These are phyloP conservation scores for Zhuqinia jingwanae DNA, from an alignment of 2,888 invertebrate species.

Conservation along the genomic window DNA sequence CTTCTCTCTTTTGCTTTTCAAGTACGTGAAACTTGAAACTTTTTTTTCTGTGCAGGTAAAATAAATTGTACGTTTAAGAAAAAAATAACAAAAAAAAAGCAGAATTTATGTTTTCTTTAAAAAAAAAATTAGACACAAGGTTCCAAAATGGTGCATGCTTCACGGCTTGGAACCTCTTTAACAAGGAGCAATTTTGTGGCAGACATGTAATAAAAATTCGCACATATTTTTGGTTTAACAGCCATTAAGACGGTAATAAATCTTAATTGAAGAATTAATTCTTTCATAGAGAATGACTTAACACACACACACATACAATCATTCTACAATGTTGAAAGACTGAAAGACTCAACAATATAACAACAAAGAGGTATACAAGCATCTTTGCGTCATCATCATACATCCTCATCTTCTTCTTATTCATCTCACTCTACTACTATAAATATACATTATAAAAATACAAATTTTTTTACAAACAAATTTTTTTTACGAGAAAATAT, in stretches of 20 bases:
- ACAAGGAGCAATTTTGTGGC: slow-evolving; percentile 47
- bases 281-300: slow-evolving; percentile 46
- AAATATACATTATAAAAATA: neutral
- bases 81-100: too few species aligned
- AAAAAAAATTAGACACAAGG: too few species aligned
- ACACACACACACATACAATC: slow-evolving; percentile 4
- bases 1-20: too few species aligned
- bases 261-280: slow-evolving; percentile 71
- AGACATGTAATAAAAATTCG: slow-evolving; percentile 67
- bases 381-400: neutral
- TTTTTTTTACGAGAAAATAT: slow-evolving; percentile 19
- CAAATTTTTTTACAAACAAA: neutral
- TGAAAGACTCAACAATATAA: neutral
- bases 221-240: slow-evolving; percentile 53
- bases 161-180: slow-evolving; percentile 10
- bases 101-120: too few species aligned
- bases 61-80: too few species aligned
- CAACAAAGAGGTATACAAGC: neutral
- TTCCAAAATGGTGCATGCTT: too few species aligned
- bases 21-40: too few species aligned
- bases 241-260: slow-evolving; percentile 65
- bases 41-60: too few species aligned
- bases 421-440: too few species aligned
- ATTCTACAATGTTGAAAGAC: slow-evolving; percentile 38
- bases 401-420: neutral